Base-by-base conservation (phyloP, 2,113 vertebrate genomes). In the Pseudolaguvia tuberculata region DNA sequence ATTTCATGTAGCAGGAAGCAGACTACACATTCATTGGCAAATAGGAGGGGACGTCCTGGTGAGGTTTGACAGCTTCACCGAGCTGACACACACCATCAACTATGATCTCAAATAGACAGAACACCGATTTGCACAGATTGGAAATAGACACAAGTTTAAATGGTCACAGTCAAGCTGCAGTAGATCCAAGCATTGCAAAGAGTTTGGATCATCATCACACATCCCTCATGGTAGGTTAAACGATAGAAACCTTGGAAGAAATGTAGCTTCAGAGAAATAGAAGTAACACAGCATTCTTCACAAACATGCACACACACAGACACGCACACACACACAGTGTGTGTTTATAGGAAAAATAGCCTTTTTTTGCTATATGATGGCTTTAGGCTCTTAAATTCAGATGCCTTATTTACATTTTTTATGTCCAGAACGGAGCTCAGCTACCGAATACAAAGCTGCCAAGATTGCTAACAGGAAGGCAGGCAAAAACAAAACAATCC, bases 1-100 rank as follows among this genome's bases (percentile, higher is more conserved):
- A 27, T 48, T 66, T 66, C 42, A 66, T 48, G 42, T 66, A 48
- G 3, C 42, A 48, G 62, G 62, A 66, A 66, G 63, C 63, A 27
- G 63, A 50, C 45, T 18, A 27, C 10, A 18, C n/a, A 50, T 29
- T 23, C 63, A 20, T 67, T 50, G 45, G 18, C 42, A 65, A n/a
- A 9, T 47, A n/a, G 47, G 62, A 47, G 3, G 14, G 62, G 13
- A 25, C 48, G 21, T 23, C 17, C 7, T 25, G n/a, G 39, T 27
- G 21, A 48, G 14, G 8, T 27, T 48, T 21, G 9, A 42, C 15
- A 27, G 42, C 63, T 27, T 27, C 8, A 25, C 62, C 23, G 42
- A 65, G 42, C 63, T 2, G 42, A 18, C 14, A 66, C 17, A 25
- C 63, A 20, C 63, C 47, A 20, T 50, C 45, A 11, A 15, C 45